Evolutionary conservation across 2,888 invertebrate species (phyloP).

Genomic region (Encarsia formosa): DNA sequence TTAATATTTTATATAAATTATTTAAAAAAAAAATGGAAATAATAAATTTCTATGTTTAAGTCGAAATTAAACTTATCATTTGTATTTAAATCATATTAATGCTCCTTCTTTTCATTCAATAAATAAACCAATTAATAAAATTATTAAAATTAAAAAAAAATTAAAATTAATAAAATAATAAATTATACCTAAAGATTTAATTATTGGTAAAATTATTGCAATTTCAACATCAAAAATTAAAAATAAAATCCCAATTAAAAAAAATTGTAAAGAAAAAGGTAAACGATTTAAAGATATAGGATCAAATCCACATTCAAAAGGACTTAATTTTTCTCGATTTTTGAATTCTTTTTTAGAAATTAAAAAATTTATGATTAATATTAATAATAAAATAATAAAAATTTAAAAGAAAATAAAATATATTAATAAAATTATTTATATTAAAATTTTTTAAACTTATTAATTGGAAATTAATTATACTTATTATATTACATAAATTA

Average conservation of each 20-base stretch:
- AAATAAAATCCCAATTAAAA: constrained; percentile 66
- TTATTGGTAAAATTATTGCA: constrained; percentile 60
- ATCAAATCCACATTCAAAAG: constrained; percentile 65
- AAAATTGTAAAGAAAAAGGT: constrained; percentile 62
- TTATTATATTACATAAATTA: constrained; percentile 14
- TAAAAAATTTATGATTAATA: constrained; percentile 54
- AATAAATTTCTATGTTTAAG: too few relatives aligned
- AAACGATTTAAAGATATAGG: constrained; percentile 54
- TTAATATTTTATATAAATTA: too few relatives aligned
- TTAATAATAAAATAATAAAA: constrained; percentile 48
- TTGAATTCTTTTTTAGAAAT: constrained; percentile 58
- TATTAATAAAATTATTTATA: constrained; percentile 46
- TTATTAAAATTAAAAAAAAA: too few relatives aligned
- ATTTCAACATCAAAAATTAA: constrained; percentile 73
- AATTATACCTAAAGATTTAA: constrained; percentile 50
- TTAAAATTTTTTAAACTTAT: constrained; percentile 10
- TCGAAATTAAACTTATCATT: too few relatives aligned
- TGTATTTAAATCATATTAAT: too few relatives aligned
- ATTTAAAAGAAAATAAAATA: constrained; percentile 37
- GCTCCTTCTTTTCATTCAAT: too few relatives aligned
- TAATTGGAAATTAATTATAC: constrained; percentile 1
- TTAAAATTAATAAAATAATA: too few relatives aligned
- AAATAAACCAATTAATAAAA: too few relatives aligned
- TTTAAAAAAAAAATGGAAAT: too few relatives aligned
- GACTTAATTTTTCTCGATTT: constrained; percentile 63